Percentiles rank a stretch among this genome's conserved stretches.
Evolutionary conservation across 2,888 invertebrate genomes (phyloP).

Genomic region (Petrolisthes manimaculis): DNA sequence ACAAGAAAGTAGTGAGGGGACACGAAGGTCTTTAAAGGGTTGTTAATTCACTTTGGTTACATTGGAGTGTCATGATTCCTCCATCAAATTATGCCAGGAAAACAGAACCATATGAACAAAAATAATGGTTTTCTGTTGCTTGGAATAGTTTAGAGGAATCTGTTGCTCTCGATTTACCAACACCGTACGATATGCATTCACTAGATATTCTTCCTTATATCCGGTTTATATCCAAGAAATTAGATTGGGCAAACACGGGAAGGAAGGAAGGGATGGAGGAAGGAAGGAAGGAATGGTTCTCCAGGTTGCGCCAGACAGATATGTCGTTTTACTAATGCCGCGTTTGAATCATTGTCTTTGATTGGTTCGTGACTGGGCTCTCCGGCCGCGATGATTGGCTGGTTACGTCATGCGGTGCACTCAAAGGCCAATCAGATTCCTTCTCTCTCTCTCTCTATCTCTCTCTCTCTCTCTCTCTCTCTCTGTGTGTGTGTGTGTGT

Average conservation of each 20-base stretch:
- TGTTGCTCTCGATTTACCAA: too few species aligned
- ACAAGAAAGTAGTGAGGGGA: too few species aligned
- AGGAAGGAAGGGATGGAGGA: not conserved
- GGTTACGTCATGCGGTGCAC: not conserved
- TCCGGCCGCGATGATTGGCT: not conserved
- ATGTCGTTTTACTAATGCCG: not conserved
- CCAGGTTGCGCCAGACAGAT: not conserved
- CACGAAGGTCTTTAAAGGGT: too few species aligned
- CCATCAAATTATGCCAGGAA: too few species aligned
- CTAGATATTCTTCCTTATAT: too few species aligned
- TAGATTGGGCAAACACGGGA: not conserved
- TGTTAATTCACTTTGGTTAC: too few species aligned
- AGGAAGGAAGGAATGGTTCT: not conserved
- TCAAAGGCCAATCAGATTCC: not conserved
- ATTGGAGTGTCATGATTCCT: too few species aligned
- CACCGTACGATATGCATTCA: too few species aligned
- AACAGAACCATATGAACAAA: too few species aligned
- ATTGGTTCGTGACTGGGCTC: slow-evolving; percentile 1
- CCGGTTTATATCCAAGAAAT: too few species aligned
- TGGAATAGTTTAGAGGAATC: too few species aligned
- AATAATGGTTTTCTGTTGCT: too few species aligned
- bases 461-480: not conserved
- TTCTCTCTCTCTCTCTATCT: not conserved
- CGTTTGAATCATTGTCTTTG: not conserved
- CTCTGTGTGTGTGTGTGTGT: not conserved